These are phyloP conservation scores for Centrocercus urophasianus DNA, from an alignment of 2,113 vertebrate genomes.

Conservation along the genomic window DNA sequence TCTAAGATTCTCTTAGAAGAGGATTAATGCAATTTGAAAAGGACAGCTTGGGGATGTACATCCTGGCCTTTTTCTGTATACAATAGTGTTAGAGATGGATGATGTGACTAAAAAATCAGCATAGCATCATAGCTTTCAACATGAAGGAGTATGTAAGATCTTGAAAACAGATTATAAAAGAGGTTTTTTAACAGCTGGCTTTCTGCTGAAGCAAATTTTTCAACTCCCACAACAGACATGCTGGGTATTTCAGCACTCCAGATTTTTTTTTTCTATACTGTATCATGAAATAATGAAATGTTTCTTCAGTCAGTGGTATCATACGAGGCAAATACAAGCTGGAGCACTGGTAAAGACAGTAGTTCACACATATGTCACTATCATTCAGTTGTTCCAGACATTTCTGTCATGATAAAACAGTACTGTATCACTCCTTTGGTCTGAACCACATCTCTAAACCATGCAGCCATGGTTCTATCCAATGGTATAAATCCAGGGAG, in stretches of 20 bases:
- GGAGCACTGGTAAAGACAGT: background rate
- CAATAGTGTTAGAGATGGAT: background rate
- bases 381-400: background rate
- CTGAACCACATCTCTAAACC: background rate
- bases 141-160: background rate
- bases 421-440: background rate
- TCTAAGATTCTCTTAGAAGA: background rate
- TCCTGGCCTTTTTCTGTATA: background rate
- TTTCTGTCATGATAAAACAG: background rate
- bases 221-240: constrained; percentile 52
- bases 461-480: background rate
- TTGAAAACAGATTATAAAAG: constrained; percentile 33
- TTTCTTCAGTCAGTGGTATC: background rate
- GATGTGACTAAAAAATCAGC: background rate
- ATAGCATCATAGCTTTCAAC: constrained; percentile 1
- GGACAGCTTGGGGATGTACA: background rate
- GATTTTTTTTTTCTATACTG: background rate
- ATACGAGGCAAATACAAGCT: background rate
- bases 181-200: constrained; percentile 38
- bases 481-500: background rate
- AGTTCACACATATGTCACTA: background rate
- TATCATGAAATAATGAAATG: constrained; percentile 25
- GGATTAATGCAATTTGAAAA: background rate
- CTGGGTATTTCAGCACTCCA: constrained; percentile 27
- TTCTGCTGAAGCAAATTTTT: constrained; percentile 50